These are phyloP conservation scores for Drosophila albomicans DNA, from an alignment of 1,140 invertebrate genomes.

Conservation along the genomic window DNA sequence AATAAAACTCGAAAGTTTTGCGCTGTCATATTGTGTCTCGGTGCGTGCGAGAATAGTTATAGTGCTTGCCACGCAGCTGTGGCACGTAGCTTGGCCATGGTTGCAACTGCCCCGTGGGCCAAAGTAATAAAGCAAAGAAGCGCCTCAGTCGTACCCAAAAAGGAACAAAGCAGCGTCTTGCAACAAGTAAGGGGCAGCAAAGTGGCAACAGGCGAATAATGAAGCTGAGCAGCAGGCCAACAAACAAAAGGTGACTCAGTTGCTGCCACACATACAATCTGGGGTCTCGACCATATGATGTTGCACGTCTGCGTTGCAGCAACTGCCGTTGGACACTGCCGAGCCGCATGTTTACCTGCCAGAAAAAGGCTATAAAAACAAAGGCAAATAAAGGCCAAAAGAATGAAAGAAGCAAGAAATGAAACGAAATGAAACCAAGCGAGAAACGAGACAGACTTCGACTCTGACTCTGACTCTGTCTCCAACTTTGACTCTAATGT, in stretches of 20 bases:
- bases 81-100: conserved; percentile 47
- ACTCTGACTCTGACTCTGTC: not conserved
- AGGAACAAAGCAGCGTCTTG: conserved; percentile 36
- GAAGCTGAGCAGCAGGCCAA: conserved; percentile 34
- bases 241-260: conserved; percentile 50
- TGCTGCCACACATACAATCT: not conserved
- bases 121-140: conserved; percentile 66
- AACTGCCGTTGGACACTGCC: conserved; percentile 25
- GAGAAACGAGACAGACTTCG: not conserved
- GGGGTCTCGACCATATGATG: conserved; percentile 57
- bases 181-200: conserved; percentile 17
- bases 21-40: conserved; percentile 33
- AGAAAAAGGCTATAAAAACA: conserved; percentile 78
- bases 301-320: conserved; percentile 40
- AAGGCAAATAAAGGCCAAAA: conserved; percentile 70
- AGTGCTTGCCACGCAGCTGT: conserved; percentile 14
- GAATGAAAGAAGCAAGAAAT: conserved; percentile 16
- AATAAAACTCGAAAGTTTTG: conserved; percentile 30
- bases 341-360: conserved; percentile 66
- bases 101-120: conserved; percentile 55
- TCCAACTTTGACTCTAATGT: conserved; percentile 63
- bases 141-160: not conserved
- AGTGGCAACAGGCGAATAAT: conserved; percentile 55
- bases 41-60: conserved; percentile 1
- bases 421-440: conserved; percentile 15